Evolutionary conservation across 1,140 invertebrate genomes (phyloP).

Genomic region (Drosophila arizonae): DNA sequence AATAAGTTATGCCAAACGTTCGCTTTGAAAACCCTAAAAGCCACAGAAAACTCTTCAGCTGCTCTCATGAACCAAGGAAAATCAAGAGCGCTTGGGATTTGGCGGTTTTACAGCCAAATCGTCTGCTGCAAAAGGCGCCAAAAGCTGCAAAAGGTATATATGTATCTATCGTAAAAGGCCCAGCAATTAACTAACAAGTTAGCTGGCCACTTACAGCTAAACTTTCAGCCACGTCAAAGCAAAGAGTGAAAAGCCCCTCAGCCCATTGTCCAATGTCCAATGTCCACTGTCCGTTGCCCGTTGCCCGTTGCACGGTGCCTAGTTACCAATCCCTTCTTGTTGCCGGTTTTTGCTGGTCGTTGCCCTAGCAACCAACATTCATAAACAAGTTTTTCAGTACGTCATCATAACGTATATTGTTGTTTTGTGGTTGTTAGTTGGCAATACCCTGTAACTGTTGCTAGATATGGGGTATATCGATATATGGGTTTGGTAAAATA

Average conservation of each 20-base stretch:
- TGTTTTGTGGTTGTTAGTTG: slow-evolving; percentile 21
- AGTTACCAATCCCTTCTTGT: slow-evolving; percentile 25
- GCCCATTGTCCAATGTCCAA: background rate
- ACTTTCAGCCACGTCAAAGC: slow-evolving; percentile 12
- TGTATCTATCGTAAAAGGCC: slow-evolving; percentile 18
- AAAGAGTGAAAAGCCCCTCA: slow-evolving; percentile 1
- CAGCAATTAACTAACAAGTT: slow-evolving; percentile 61
- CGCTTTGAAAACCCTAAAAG: no score
- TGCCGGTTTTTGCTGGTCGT: slow-evolving; percentile 71
- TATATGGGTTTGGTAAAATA: no score
- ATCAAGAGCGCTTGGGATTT: no score
- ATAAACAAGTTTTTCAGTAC: slow-evolving; percentile 71
- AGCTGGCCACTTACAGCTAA: slow-evolving; percentile 45
- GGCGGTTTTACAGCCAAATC: background rate
- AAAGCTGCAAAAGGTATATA: slow-evolving; percentile 3
- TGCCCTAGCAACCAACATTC: slow-evolving; percentile 79
- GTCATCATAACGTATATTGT: slow-evolving; percentile 41
- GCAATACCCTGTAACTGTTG: background rate
- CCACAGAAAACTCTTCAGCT: background rate
- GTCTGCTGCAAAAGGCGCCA: slow-evolving; percentile 5
- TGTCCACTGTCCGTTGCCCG: slow-evolving; percentile 3
- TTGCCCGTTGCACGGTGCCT: background rate
- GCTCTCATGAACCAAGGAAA: background rate
- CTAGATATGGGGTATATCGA: no score
- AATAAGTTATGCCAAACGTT: no score